Evolutionary conservation across 1,140 invertebrate genomes (phyloP).

Genomic region (Coboldia fuscipes): DNA sequence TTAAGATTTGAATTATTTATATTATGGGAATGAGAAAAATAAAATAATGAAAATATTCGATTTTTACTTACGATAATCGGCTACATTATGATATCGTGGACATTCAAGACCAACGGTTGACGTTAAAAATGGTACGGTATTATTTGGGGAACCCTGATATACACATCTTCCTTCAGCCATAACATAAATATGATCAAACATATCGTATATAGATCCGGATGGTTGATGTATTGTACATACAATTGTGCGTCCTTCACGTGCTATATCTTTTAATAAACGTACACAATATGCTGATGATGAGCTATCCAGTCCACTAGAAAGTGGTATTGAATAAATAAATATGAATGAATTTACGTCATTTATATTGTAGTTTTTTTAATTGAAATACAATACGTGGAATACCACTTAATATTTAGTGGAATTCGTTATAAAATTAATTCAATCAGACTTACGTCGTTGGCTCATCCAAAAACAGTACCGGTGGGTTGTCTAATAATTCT

Average conservation of each 20-base stretch:
- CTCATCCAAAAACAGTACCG: conserved; percentile 59
- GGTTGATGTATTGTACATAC: conserved; percentile 33
- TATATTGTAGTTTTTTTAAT: no score
- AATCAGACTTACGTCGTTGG: conserved; percentile 44
- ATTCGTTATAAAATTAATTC: no score
- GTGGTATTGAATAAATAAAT: no score
- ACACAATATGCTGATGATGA: conserved; percentile 57
- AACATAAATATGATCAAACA: conserved; percentile 61
- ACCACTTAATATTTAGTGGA: no score
- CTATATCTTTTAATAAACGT: conserved; percentile 33
- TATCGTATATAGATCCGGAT: conserved; percentile 60
- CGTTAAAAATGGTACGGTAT: conserved; percentile 47
- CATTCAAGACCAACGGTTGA: conserved; percentile 37
- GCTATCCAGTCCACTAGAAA: conserved; percentile 73
- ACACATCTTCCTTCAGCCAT: conserved; percentile 42
- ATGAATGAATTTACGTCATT: no score
- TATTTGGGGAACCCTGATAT: conserved; percentile 46
- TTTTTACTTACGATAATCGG: conserved; percentile 50
- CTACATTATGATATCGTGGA: conserved; percentile 62
- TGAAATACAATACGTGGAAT: no score
- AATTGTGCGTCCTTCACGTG: conserved; percentile 36
- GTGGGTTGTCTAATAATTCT: conserved; percentile 81
- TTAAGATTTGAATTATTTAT: no score
- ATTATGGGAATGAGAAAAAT: no score
- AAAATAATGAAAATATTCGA: no score